A percentile compares a stretch with the other conserved stretches of the same genome.
Evolutionary conservation across 2,797 vertebrate genomes (phyloP).

Genomic region (Phrynocephalus forsythii): DNA sequence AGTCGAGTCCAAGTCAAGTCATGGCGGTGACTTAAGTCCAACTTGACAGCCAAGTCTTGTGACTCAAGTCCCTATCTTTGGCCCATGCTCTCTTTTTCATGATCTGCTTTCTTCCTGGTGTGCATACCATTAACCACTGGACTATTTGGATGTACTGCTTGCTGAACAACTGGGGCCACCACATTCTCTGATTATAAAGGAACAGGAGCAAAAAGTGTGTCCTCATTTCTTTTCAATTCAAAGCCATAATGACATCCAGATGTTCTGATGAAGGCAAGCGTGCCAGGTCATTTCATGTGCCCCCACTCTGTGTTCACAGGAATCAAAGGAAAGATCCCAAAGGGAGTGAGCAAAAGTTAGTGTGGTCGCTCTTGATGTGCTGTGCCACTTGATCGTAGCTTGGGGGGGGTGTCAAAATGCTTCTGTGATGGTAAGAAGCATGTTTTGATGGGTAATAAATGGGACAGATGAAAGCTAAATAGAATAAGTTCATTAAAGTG

Average conservation of each 20-base stretch:
- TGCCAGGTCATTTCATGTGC: slow-evolving; percentile 13
- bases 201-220: neutral
- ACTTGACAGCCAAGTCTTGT: too few relatives aligned
- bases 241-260: neutral
- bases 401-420: slow-evolving; percentile 3
- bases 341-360: slow-evolving; percentile 43
- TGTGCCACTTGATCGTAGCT: neutral
- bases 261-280: neutral
- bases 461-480: neutral
- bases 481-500: neutral
- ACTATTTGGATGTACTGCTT: slow-evolving; percentile 29
- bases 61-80: too few relatives aligned
- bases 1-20: too few relatives aligned
- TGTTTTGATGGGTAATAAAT: neutral
- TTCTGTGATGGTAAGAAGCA: slow-evolving; percentile 10
- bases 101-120: neutral
- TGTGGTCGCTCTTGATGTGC: neutral
- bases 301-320: slow-evolving; percentile 26
- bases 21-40: too few relatives aligned
- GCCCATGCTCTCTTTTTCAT: neutral
- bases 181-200: slow-evolving; percentile 23
- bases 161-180: slow-evolving; percentile 3
- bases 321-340: slow-evolving; percentile 39
- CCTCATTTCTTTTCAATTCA: slow-evolving; percentile 15
- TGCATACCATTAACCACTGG: slow-evolving; percentile 1